These are phyloP conservation scores for Sceliomorpha sp. DNA, from an alignment of 2,888 invertebrate species.

Conservation along the genomic window DNA sequence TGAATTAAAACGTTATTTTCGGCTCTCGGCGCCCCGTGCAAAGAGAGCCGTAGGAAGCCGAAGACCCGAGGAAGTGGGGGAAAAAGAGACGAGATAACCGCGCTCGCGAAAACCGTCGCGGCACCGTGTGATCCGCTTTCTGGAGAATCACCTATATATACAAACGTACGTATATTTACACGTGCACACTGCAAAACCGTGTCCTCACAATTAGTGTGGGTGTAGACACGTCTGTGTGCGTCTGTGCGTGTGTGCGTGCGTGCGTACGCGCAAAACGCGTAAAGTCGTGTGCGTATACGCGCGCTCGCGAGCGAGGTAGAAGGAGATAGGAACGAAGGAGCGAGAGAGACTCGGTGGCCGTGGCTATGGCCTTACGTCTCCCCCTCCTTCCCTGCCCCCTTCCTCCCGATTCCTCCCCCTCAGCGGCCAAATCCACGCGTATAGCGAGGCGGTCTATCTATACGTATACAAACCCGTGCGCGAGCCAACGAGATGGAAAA, in stretches of 20 bases:
- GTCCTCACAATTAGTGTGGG: slow-evolving; percentile 10
- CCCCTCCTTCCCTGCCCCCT: slow-evolving; percentile 55
- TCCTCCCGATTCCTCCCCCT: slow-evolving; percentile 35
- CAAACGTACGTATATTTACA: too few relatives aligned
- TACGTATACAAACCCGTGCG: slow-evolving; percentile 31
- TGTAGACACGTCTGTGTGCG: slow-evolving; percentile 48
- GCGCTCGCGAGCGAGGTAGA: slow-evolving; percentile 43
- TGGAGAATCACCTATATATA: slow-evolving; percentile 6
- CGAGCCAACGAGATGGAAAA: slow-evolving; percentile 50
- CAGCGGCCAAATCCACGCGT: slow-evolving; percentile 61
- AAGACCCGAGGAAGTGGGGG: not conserved
- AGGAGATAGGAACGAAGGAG: slow-evolving; percentile 52
- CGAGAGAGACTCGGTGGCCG: slow-evolving; percentile 75
- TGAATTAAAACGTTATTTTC: too few relatives aligned
- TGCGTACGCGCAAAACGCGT: slow-evolving; percentile 56
- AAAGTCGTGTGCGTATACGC: slow-evolving; percentile 55
- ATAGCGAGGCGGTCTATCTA: slow-evolving; percentile 56
- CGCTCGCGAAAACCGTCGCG: not conserved
- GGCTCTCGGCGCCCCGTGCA: too few relatives aligned
- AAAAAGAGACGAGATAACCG: too few relatives aligned
- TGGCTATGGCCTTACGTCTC: slow-evolving; percentile 79
- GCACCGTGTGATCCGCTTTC: slow-evolving; percentile 4
- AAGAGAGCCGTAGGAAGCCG: not conserved
- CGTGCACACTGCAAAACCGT: slow-evolving; percentile 11
- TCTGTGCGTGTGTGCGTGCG: slow-evolving; percentile 54